Conservation (phyloP, 2,888 invertebrate species). For the Schizotus pectinicornis region DNA sequence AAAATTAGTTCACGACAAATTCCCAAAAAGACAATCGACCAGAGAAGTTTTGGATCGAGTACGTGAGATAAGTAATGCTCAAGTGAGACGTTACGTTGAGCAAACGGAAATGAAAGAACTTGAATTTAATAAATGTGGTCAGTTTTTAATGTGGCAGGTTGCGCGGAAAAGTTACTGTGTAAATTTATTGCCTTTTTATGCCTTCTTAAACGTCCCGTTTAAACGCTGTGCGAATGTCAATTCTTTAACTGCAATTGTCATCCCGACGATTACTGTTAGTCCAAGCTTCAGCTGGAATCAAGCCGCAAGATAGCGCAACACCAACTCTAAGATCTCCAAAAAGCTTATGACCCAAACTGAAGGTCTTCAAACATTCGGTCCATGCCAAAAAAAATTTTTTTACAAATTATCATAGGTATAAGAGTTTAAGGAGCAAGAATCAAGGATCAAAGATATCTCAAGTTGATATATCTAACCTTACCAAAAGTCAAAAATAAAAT, state of each 20-base stretch:
- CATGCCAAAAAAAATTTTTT: no score
- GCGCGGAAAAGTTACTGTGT: background rate
- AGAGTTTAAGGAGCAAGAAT: no score
- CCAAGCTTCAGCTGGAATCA: no score
- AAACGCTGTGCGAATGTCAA: background rate
- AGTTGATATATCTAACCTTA: no score
- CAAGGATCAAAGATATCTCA: no score
- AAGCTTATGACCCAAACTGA: no score
- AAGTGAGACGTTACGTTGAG: background rate
- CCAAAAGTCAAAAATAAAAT: no score
- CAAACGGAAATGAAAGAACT: constrained; percentile 1
- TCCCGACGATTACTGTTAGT: no score
- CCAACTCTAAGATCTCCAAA: no score
- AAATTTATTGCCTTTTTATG: constrained; percentile 10
- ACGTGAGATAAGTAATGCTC: background rate
- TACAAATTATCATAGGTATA: no score
- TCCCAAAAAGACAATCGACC: background rate
- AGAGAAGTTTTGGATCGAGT: background rate
- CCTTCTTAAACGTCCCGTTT: constrained; percentile 1
- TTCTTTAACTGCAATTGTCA: background rate
- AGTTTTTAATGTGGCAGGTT: constrained; percentile 5
- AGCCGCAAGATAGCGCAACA: no score
- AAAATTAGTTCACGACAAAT: constrained; percentile 4
- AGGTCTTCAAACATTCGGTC: no score
- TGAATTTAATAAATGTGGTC: constrained; percentile 9